Evolutionary conservation across 1,140 invertebrate species (phyloP), one percentile per base, ranked within the genome.

Genomic region (Microplitis demolitor): DNA sequence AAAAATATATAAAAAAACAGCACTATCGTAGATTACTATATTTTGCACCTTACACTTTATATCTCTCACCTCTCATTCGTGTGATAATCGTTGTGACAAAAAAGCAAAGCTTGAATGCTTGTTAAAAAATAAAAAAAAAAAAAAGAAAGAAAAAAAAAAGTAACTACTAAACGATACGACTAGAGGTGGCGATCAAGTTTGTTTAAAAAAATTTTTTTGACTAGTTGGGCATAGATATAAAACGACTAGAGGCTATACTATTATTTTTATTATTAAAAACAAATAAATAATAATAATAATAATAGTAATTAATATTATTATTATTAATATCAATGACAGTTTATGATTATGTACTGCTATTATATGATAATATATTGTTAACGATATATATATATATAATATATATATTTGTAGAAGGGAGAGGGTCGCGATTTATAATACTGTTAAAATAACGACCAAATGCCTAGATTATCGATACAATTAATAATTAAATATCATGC

Each of bases 191-290:
- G 50, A 77, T 64, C 60, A 64, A 75, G 35, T 74, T 74, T 73
- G 66, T 74, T 74, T 67, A 74, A 66, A 75, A 73, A 72, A 64
- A 58, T 5, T 78, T 80, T 82, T 77, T 83, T 83, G 76, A 80
- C 79, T 86, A 82, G 79, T 80, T 83, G 83, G 79, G 78, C 79
- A 81, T 85, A 87, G 84, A 83, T 72, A 71, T 83, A 85, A 85
- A 84, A 85, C 79, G 82, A 86, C 81, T 86, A 86, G 85, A 87
- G 84, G 85, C 84, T 87, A 87, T 83, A 83, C 80, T 79, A 80
- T 79, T 79, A 83, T 79, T 83, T 45, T 45, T 45, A 45, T 45
- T 45, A 45, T 45, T 45, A 45, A 45, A 45, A 9, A 45, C 5
- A 9, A 11, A 45, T 45, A 9, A 37, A 37, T 37, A 6, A 37